A percentile compares a stretch with the other conserved stretches of the same genome.
Conservation (phyloP, 2,888 invertebrate genomes). For the Platynereis dumerilii region DNA sequence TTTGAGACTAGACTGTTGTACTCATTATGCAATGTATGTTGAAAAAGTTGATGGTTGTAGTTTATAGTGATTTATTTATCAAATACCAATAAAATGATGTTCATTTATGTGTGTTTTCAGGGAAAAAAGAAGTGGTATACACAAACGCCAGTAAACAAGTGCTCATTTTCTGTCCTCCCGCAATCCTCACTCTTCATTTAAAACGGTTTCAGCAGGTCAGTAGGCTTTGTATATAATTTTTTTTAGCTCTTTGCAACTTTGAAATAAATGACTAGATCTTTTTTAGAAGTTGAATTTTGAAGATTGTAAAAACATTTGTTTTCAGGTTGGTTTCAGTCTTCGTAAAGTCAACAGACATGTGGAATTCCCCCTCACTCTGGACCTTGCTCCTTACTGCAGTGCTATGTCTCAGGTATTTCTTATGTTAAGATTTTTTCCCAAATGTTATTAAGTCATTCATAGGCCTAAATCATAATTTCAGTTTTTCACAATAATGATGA, state of each 20-base stretch:
- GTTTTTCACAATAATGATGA: too few species aligned
- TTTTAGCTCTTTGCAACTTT: too few species aligned
- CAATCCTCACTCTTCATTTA: conserved; percentile 90
- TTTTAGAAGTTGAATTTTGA: neutral
- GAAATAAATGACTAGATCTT: too few species aligned
- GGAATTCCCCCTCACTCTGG: conserved; percentile 82
- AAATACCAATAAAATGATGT: too few species aligned
- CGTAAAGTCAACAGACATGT: conserved; percentile 87
- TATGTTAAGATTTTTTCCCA: neutral
- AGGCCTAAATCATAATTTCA: too few species aligned
- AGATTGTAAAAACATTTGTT: conserved; percentile 9
- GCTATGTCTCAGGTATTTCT: conserved; percentile 68
- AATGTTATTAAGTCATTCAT: too few species aligned
- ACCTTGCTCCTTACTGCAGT: conserved; percentile 87
- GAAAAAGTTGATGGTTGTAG: too few species aligned
- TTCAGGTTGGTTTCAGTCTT: conserved; percentile 69
- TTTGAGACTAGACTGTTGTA: too few species aligned
- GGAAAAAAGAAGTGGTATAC: conserved; percentile 66
- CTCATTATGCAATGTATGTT: too few species aligned
- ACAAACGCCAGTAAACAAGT: conserved; percentile 66
- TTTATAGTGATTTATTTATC: too few species aligned
- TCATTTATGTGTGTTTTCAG: too few species aligned
- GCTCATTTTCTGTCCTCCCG: conserved; percentile 87
- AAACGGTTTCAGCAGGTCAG: conserved; percentile 90
- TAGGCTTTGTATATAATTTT: neutral